Evolutionary conservation across 2,113 vertebrate species (phyloP).

Genomic region (Lepidothrix coronata): DNA sequence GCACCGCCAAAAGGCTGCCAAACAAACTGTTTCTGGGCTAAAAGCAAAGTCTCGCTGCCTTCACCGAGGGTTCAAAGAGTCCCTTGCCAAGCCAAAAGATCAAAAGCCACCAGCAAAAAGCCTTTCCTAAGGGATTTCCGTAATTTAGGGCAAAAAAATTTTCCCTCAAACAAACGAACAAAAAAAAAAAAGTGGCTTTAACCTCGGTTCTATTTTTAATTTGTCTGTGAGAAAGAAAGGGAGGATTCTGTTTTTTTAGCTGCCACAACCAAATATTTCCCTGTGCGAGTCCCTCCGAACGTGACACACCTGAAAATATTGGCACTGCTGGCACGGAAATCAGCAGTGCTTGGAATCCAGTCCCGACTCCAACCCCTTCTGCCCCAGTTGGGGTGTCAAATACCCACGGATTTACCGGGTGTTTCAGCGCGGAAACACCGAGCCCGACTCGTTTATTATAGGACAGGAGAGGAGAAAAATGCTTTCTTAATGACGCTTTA

Average conservation of each 20-base stretch:
- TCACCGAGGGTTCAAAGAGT: neutral
- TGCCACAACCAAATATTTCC: neutral
- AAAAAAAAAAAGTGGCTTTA: neutral
- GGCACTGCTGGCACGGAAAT: neutral
- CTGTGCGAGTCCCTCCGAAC: neutral
- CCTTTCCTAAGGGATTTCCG: neutral
- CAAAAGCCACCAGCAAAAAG: neutral
- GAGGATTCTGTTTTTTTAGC: neutral
- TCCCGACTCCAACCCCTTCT: neutral
- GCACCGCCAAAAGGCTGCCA: neutral
- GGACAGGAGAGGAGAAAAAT: neutral
- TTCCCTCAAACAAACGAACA: neutral
- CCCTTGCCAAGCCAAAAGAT: neutral
- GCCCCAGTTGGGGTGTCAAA: neutral
- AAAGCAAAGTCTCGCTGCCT: neutral
- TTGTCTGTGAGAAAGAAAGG: accelerated
- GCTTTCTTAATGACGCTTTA: neutral
- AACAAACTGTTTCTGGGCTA: neutral
- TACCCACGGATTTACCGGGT: neutral
- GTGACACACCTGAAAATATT: neutral
- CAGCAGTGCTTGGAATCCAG: neutral
- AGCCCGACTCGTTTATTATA: neutral
- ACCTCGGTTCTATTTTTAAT: neutral
- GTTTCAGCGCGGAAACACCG: neutral
- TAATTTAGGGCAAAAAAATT: neutral